A percentile compares a stretch with the other conserved stretches of the same genome.
Evolutionary conservation across 2,113 vertebrate genomes (phyloP).

Genomic region (Micromys minutus): DNA sequence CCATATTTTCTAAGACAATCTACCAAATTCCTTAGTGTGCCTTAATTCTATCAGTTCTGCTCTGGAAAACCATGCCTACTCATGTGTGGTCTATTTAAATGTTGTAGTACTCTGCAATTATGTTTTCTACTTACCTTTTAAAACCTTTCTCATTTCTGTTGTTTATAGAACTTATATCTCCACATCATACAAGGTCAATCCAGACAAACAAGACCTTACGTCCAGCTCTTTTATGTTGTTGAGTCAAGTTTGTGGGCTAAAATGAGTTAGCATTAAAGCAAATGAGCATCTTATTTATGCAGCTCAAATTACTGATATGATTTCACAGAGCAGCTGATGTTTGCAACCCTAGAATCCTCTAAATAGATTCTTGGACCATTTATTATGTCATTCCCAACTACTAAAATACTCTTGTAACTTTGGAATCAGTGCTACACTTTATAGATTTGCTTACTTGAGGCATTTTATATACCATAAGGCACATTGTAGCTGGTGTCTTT

Average conservation of each 20-base stretch:
- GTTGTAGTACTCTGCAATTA: neutral
- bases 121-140: neutral
- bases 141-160: neutral
- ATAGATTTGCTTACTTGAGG: neutral
- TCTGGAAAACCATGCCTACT: neutral
- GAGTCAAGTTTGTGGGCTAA: neutral
- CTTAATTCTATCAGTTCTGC: neutral
- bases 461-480: neutral
- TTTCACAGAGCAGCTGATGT: neutral
- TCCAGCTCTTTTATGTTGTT: neutral
- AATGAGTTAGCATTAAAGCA: conserved; percentile 18
- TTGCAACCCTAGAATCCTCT: neutral
- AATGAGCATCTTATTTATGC: neutral
- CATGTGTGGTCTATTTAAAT: neutral
- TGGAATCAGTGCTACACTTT: neutral
- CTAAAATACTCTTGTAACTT: neutral
- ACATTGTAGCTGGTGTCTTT: neutral
- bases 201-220: neutral
- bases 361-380: neutral
- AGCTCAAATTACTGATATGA: neutral
- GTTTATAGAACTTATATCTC: neutral
- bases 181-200: neutral
- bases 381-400: neutral
- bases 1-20: neutral
- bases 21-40: neutral